These are phyloP conservation scores for Sylvia atricapilla DNA, from an alignment of 2,113 vertebrate species.

Conservation along the genomic window DNA sequence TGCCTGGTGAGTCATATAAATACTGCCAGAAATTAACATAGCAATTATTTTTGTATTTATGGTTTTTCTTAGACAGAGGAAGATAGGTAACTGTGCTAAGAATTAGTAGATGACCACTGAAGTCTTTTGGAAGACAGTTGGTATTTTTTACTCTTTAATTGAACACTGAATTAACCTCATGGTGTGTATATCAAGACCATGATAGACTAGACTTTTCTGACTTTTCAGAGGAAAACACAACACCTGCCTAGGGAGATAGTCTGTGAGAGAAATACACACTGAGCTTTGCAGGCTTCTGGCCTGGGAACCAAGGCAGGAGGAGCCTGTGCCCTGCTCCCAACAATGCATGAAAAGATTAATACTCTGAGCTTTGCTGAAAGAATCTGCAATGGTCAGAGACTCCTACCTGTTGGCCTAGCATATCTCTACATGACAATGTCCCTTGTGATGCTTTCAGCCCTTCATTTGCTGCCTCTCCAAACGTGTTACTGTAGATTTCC, in stretches of 20 bases:
- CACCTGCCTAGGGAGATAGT: background rate
- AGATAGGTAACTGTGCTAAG: background rate
- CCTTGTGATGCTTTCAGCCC: background rate
- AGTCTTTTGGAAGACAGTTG: background rate
- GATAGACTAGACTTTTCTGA: background rate
- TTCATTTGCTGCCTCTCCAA: background rate
- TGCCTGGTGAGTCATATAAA: background rate
- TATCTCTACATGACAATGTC: background rate
- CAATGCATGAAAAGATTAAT: background rate
- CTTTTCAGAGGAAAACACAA: background rate
- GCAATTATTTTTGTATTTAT: background rate
- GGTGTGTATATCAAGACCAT: background rate
- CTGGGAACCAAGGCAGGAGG: background rate
- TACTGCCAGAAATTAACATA: background rate
- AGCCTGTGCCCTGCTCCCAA: background rate
- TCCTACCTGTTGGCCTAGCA: background rate
- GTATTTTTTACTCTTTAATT: background rate
- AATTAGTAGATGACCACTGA: background rate
- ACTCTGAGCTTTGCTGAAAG: background rate
- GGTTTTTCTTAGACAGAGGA: background rate
- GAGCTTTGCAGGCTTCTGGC: background rate
- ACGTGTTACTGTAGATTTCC: background rate
- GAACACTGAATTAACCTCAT: background rate
- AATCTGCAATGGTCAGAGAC: background rate
- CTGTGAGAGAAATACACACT: background rate